Percentiles rank a stretch among this genome's conserved stretches.
Conservation (phyloP, 1,140 invertebrate species). For the Caerostris extrusa region DNA sequence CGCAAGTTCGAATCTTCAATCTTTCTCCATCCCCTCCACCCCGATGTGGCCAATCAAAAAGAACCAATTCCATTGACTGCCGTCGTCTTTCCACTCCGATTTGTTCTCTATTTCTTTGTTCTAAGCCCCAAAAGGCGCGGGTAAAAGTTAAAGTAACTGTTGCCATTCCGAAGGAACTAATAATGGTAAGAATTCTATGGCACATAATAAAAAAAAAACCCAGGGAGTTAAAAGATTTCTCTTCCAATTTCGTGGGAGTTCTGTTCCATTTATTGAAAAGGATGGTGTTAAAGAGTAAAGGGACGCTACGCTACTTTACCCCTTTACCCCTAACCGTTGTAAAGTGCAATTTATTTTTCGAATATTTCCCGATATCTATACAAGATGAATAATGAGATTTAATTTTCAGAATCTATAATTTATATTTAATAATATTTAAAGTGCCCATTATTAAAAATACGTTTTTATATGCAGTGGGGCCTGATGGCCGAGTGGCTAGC, state of each 20-base stretch:
- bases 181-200: background rate
- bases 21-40: background rate
- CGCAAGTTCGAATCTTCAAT: constrained; percentile 15
- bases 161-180: background rate
- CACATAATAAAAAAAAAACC: background rate
- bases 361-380: no score
- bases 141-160: constrained; percentile 28
- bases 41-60: background rate
- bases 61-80: background rate
- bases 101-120: constrained; percentile 28
- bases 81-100: background rate
- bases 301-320: background rate
- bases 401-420: no score
- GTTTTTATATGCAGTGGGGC: no score
- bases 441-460: no score
- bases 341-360: no score
- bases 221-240: background rate
- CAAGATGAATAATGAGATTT: no score
- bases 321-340: background rate
- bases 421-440: no score
- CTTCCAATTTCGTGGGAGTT: background rate
- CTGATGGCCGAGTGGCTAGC: no score
- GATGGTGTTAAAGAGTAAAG: background rate
- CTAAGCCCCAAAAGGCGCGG: background rate
- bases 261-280: background rate